Base-by-base conservation (phyloP, 2,888 invertebrate genomes). In the Sceliomorpha sp. region DNA sequence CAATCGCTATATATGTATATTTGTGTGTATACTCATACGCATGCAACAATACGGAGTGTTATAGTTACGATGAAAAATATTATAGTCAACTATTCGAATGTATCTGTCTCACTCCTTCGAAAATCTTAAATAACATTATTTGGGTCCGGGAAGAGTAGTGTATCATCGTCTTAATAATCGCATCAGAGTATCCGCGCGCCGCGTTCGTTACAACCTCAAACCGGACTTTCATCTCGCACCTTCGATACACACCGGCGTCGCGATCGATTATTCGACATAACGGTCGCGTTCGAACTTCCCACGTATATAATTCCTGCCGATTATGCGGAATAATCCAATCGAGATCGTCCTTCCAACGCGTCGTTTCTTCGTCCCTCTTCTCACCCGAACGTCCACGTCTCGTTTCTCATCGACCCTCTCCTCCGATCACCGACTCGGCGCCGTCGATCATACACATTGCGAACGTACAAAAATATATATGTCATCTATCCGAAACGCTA, bases 391-490 rank as follows among this genome's bases (percentile, higher is more conserved):
- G 64, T 34, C 58, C 47, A 32, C 48, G 12, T 32, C 50, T 72
- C 27, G 20, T 39, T 47, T 37, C 8, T 29, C 9, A n/a, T 9
- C 9, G 20, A 12, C 34, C 44, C 27, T 27, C 55, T 48, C 32
- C 20, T 53, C 50, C 15, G 26, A 27, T 15, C 32, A 31, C 14
- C 37, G 34, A 51, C 62, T 59, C 56, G 53, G 40, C 48, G 53
- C 42, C 55, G 48, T 59, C 55, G 64, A 48, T 55, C 59, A 69
- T 58, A 62, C 62, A 68, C 68, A 76, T n/a, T 82, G 84, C 85
- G 84, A 86, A 85, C 81, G 87, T 87, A 87, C 85, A 87, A 87
- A 87, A 87, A 87, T 87, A 87, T 86, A 87, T 87, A 82, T 81
- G 81, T 86, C 73, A 85, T 87, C 83, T 87, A 87, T 87, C 76